A percentile compares a stretch with the other conserved stretches of the same genome.
These are phyloP conservation scores for Pteria penguin DNA, from an alignment of 2,888 invertebrate genomes.

Conservation along the genomic window DNA sequence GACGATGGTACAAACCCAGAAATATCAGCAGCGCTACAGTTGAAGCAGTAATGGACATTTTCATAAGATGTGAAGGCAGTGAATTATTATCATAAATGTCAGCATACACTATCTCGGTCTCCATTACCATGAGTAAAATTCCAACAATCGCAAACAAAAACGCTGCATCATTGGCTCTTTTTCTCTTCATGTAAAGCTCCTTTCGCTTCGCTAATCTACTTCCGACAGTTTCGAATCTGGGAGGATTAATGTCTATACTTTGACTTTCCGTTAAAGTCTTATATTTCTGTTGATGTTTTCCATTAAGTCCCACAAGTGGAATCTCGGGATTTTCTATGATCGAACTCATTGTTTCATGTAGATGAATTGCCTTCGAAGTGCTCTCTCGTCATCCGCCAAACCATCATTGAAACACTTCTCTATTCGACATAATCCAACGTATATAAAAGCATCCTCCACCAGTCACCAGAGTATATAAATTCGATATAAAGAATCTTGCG, in stretches of 20 bases:
- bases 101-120: constrained; percentile 74
- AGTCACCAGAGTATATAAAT: background rate
- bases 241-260: constrained; percentile 33
- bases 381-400: background rate
- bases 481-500: background rate
- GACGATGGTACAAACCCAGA: constrained; percentile 75
- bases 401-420: background rate
- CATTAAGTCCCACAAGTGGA: constrained; percentile 76
- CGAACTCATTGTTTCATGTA: constrained; percentile 64
- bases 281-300: constrained; percentile 65
- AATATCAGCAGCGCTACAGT: constrained; percentile 74
- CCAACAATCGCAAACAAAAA: constrained; percentile 74
- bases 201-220: constrained; percentile 76
- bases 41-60: constrained; percentile 73
- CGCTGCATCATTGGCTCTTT: constrained; percentile 72
- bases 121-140: constrained; percentile 75
- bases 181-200: constrained; percentile 72
- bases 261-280: constrained; percentile 50
- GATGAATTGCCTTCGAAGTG: background rate
- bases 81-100: constrained; percentile 56
- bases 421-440: background rate
- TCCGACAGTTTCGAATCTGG: constrained; percentile 76
- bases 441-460: background rate
- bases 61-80: constrained; percentile 68
- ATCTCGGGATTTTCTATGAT: constrained; percentile 76